phyloP scores from a whole-genome alignment of 2,797 vertebrate species.

The Danio choprae region DNA sequence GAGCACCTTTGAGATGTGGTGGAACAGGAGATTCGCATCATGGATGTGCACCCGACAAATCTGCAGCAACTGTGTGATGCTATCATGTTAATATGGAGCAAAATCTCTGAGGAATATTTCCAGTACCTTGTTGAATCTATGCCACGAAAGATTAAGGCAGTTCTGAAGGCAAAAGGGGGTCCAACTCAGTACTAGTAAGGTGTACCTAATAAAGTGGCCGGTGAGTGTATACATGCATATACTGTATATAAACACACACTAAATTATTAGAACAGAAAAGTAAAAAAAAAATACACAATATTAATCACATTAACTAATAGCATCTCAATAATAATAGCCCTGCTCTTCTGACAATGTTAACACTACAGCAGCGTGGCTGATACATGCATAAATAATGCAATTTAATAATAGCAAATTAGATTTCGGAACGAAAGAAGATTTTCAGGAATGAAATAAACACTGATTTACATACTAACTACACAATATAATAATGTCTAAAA shows the following conservation, averaged over 20 bases:
- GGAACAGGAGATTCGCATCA: too few species aligned
- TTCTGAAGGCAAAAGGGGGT: too few species aligned
- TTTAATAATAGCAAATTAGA: neutral
- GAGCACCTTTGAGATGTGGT: too few species aligned
- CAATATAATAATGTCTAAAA: neutral
- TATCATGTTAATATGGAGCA: too few species aligned
- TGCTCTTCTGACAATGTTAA: neutral
- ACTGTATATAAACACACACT: neutral
- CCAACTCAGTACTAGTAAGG: too few species aligned
- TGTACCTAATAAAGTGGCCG: too few species aligned
- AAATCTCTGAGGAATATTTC: too few species aligned
- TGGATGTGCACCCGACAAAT: too few species aligned
- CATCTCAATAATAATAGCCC: neutral
- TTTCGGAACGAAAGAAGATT: neutral
- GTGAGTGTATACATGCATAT: too few species aligned
- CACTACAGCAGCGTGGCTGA: neutral
- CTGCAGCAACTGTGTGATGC: too few species aligned
- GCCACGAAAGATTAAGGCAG: too few species aligned
- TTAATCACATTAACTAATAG: neutral
- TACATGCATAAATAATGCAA: neutral
- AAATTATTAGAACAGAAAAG: neutral
- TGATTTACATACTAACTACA: neutral
- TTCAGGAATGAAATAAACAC: neutral
- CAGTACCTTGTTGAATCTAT: too few species aligned
- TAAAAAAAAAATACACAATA: neutral